phyloP scores from a whole-genome alignment of 1,140 invertebrate genomes.

The Monochamus saltuarius region DNA sequence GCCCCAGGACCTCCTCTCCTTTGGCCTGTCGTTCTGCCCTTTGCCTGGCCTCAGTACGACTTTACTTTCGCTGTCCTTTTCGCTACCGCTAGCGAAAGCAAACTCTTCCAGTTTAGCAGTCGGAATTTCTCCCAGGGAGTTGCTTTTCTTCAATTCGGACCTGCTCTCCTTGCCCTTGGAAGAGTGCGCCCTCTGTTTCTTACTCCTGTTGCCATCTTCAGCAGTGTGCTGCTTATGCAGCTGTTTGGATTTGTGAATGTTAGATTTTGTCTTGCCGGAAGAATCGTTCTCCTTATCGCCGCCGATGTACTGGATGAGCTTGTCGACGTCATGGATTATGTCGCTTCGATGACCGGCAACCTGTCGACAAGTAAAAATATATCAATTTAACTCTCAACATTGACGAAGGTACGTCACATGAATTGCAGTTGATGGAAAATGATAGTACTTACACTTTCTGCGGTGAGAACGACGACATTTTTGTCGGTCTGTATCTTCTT shows the following conservation, averaged over 20 bases:
- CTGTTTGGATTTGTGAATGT: conserved; percentile 39
- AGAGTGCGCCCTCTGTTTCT: conserved; percentile 24
- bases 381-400: not conserved
- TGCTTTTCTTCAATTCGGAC: conserved; percentile 61
- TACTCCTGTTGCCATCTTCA: conserved; percentile 32
- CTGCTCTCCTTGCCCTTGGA: conserved; percentile 29
- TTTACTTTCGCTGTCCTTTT: conserved; percentile 31
- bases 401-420: too few species aligned
- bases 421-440: too few species aligned
- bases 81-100: conserved; percentile 27
- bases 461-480: conserved; percentile 40
- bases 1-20: conserved; percentile 63
- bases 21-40: conserved; percentile 47
- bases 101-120: conserved; percentile 67
- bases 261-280: conserved; percentile 26
- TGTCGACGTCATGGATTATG: conserved; percentile 53
- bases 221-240: conserved; percentile 39
- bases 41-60: conserved; percentile 41
- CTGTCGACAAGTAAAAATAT: conserved; percentile 18
- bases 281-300: conserved; percentile 47
- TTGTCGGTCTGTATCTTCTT: conserved; percentile 42
- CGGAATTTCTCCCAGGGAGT: conserved; percentile 71
- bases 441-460: conserved; percentile 37
- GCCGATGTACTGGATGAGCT: conserved; percentile 57
- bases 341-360: conserved; percentile 47